Percentiles rank a stretch among this genome's conserved stretches.
phyloP scores from a whole-genome alignment of 2,888 invertebrate species.

The Flabesymbios commensalis region DNA sequence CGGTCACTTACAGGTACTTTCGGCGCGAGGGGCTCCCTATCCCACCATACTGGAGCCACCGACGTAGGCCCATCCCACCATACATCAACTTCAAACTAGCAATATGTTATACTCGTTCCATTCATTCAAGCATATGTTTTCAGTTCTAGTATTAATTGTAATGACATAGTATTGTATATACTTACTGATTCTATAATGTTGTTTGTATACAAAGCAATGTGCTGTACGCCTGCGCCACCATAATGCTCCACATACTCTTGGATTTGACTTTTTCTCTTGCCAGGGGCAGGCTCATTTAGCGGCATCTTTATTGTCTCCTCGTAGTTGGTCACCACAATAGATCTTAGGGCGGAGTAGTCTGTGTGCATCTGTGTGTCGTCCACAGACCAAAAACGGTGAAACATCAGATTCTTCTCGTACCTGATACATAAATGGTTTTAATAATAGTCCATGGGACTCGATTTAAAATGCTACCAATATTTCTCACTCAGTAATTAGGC shows the following conservation, averaged over 20 bases:
- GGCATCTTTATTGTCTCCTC: conserved; percentile 98
- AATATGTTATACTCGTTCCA: too few species aligned
- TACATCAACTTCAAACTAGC: too few species aligned
- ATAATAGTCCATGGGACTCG: background rate
- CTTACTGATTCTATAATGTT: conserved; percentile 85
- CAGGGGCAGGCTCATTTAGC: conserved; percentile 94
- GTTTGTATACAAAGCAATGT: conserved; percentile 93
- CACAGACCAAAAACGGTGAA: conserved; percentile 95
- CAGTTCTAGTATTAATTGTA: too few species aligned
- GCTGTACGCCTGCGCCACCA: conserved; percentile 96
- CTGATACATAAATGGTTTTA: conserved; percentile 51
- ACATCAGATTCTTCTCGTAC: conserved; percentile 75
- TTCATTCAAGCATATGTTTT: too few species aligned
- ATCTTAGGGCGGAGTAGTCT: conserved; percentile 93
- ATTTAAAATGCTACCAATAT: too few species aligned
- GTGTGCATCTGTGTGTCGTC: conserved; percentile 96
- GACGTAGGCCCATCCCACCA: too few species aligned
- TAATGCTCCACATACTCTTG: conserved; percentile 98
- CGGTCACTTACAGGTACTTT: too few species aligned
- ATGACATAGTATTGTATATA: too few species aligned
- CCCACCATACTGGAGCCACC: too few species aligned
- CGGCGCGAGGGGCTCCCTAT: too few species aligned
- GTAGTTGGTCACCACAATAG: conserved; percentile 95
- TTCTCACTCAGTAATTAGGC: too few species aligned
- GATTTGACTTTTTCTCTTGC: conserved; percentile 95